A percentile compares a stretch with the other conserved stretches of the same genome.
phyloP scores from a whole-genome alignment of 2,888 invertebrate genomes.

The Amphimallon solstitiale region DNA sequence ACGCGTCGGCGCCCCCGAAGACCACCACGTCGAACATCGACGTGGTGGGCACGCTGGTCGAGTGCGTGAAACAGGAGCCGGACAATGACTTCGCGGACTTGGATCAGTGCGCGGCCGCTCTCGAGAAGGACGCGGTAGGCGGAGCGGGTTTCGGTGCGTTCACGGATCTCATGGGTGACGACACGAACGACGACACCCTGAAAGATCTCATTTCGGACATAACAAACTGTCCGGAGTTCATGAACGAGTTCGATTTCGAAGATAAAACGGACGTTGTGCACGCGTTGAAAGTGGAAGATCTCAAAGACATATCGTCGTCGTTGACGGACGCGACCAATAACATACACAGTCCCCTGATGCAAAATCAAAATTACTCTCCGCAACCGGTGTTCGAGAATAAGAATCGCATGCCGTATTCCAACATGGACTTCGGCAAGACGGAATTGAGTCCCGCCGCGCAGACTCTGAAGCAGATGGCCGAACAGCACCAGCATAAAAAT shows the following conservation, averaged over 20 bases:
- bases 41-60: slow-evolving; percentile 70
- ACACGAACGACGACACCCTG: slow-evolving; percentile 83
- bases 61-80: slow-evolving; percentile 75
- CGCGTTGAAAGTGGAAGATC: slow-evolving; percentile 58
- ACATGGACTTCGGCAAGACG: slow-evolving; percentile 61
- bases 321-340: slow-evolving; percentile 46
- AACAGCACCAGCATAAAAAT: slow-evolving; percentile 90
- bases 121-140: slow-evolving; percentile 83
- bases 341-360: slow-evolving; percentile 55
- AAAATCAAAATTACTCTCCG: slow-evolving; percentile 58
- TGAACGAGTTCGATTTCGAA: slow-evolving; percentile 83
- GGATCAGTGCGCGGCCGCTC: slow-evolving; percentile 84
- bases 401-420: slow-evolving; percentile 41
- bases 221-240: slow-evolving; percentile 83
- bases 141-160: slow-evolving; percentile 81
- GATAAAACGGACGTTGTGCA: slow-evolving; percentile 61
- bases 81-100: slow-evolving; percentile 89
- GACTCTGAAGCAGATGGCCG: slow-evolving; percentile 96
- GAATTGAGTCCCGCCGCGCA: slow-evolving; percentile 93
- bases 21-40: slow-evolving; percentile 35
- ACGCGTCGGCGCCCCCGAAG: slow-evolving; percentile 62
- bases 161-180: slow-evolving; percentile 85
- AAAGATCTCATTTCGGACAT: slow-evolving; percentile 90
- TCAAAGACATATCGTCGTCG: slow-evolving; percentile 52
- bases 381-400: slow-evolving; percentile 58